These are phyloP conservation scores for Diploptera punctata DNA, from an alignment of 2,888 invertebrate species.

Conservation along the genomic window DNA sequence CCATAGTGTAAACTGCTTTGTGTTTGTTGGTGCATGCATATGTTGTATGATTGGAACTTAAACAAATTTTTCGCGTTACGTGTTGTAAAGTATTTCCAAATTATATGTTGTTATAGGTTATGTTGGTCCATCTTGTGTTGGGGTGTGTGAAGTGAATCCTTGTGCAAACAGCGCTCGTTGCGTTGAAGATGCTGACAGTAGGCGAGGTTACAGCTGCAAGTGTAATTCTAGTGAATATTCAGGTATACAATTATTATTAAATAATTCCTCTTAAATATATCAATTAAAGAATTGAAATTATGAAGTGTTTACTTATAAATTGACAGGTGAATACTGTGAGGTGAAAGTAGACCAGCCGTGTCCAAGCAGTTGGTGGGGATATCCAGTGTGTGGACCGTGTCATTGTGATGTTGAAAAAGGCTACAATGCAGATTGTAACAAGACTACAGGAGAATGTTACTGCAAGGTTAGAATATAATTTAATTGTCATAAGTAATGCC, in stretches of 20 bases:
- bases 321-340: slow-evolving; percentile 72
- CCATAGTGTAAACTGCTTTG: no score
- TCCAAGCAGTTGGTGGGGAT: slow-evolving; percentile 95
- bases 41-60: no score
- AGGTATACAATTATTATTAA: slow-evolving; percentile 51
- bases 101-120: slow-evolving; percentile 66
- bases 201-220: slow-evolving; percentile 77
- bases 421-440: slow-evolving; percentile 91
- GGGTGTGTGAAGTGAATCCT: slow-evolving; percentile 81
- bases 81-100: no score
- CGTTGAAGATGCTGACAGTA: slow-evolving; percentile 59
- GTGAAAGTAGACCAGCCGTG: slow-evolving; percentile 73
- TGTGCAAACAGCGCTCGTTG: slow-evolving; percentile 81
- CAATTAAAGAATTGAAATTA: no score
- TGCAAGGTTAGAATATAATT: slow-evolving; percentile 82
- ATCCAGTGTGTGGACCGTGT: slow-evolving; percentile 93
- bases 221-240: slow-evolving; percentile 78
- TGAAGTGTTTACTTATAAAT: no score
- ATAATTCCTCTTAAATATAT: no score
- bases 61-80: no score
- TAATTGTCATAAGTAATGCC: no score
- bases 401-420: slow-evolving; percentile 83
- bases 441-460: slow-evolving; percentile 83
- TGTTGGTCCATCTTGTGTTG: slow-evolving; percentile 77
- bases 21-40: no score